phyloP scores from a whole-genome alignment of 1,140 invertebrate species.

The Parapsyche elsis region DNA sequence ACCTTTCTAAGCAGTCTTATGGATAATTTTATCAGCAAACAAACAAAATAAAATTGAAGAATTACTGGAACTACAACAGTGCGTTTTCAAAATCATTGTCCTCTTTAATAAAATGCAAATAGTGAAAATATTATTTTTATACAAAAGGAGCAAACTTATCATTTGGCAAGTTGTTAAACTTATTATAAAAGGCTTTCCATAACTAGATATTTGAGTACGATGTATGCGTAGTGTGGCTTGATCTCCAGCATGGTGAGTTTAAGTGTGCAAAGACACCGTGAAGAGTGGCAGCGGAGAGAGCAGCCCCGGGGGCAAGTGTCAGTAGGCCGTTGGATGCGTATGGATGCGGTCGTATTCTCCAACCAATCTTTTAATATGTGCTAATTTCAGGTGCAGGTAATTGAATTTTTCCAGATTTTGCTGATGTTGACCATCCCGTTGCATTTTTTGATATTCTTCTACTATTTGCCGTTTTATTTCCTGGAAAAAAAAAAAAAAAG shows the following conservation, averaged over 20 bases:
- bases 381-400: constrained; percentile 89
- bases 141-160: constrained; percentile 31
- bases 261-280: constrained; percentile 43
- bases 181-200: constrained; percentile 27
- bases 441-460: constrained; percentile 82
- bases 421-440: constrained; percentile 78
- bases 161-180: constrained; percentile 30
- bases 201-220: constrained; percentile 24
- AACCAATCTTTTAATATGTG: constrained; percentile 89
- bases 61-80: background rate
- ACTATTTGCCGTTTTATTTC: constrained; percentile 81
- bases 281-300: constrained; percentile 42
- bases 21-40: constrained; percentile 28
- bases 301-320: constrained; percentile 41
- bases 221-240: constrained; percentile 32
- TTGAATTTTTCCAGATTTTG: constrained; percentile 80
- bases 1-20: constrained; percentile 32
- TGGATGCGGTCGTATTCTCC: constrained; percentile 76
- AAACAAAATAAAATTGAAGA: constrained; percentile 33
- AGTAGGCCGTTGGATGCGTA: constrained; percentile 34
- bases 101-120: constrained; percentile 26
- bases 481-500: constrained; percentile 60
- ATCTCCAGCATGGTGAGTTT: constrained; percentile 25
- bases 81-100: constrained; percentile 5
- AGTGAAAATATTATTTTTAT: constrained; percentile 19